Evolutionary conservation across 2,113 vertebrate genomes (phyloP).

Genomic region (Salvelinus fontinalis): DNA sequence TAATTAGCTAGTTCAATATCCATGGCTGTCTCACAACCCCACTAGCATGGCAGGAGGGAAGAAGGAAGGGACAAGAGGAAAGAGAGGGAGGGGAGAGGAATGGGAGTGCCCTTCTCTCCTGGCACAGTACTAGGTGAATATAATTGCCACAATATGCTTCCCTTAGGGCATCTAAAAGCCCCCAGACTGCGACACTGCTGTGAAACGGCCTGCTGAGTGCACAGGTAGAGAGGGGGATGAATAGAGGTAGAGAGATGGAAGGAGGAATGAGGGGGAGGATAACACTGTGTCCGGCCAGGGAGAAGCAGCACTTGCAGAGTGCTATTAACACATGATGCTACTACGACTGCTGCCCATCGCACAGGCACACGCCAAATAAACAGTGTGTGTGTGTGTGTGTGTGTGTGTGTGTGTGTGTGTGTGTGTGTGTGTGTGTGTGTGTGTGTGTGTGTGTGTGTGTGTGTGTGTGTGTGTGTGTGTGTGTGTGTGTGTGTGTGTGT

Average conservation of each 20-base stretch:
- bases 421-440: no score
- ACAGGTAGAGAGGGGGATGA: slow-evolving; percentile 48
- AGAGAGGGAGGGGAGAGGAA: slow-evolving; percentile 15
- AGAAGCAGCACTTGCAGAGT: neutral
- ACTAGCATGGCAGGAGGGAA: slow-evolving; percentile 1
- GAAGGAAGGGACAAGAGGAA: slow-evolving; percentile 21
- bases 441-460: no score
- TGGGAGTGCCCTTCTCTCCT: slow-evolving; percentile 26
- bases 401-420: no score
- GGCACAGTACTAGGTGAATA: slow-evolving; percentile 32
- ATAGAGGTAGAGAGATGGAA: neutral
- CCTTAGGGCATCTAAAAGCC: slow-evolving; percentile 31
- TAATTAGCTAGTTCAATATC: slow-evolving; percentile 63
- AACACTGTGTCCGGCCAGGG: neutral
- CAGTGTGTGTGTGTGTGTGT: no score
- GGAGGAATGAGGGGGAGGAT: slow-evolving; percentile 1
- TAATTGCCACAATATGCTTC: slow-evolving; percentile 48
- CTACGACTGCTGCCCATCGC: neutral
- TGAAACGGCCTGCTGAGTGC: slow-evolving; percentile 33
- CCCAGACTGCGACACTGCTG: slow-evolving; percentile 43
- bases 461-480: no score
- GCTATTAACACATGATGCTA: neutral
- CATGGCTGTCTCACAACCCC: slow-evolving; percentile 43
- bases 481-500: no score
- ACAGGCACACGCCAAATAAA: neutral